Evolutionary conservation across 2,797 vertebrate genomes (phyloP).

Genomic region (Trichosurus vulpecula): DNA sequence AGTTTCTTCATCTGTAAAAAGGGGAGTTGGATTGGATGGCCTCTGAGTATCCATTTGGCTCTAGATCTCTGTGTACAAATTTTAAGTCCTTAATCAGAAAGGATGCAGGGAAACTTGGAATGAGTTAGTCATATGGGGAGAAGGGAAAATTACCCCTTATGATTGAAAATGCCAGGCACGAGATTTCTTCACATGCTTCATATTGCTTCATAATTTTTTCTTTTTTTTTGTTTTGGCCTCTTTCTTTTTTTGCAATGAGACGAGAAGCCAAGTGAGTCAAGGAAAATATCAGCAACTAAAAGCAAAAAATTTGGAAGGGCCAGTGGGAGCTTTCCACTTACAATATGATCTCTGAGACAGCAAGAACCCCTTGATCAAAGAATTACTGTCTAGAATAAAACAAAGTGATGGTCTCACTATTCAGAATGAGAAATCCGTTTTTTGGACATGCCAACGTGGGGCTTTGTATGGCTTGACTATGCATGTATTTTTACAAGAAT

Average conservation of each 20-base stretch:
- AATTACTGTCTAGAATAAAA: background rate
- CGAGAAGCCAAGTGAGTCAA: background rate
- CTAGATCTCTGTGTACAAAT: background rate
- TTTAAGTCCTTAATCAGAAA: slow-evolving; percentile 7
- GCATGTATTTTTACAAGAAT: background rate
- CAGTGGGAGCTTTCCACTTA: background rate
- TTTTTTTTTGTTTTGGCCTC: background rate
- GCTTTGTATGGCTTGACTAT: background rate
- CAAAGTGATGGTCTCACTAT: background rate
- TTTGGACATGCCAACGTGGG: background rate
- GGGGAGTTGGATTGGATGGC: background rate
- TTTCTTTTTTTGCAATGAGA: background rate
- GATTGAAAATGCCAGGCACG: background rate
- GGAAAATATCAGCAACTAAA: background rate
- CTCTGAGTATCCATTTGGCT: background rate
- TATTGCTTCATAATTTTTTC: background rate
- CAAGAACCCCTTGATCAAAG: background rate
- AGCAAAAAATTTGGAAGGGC: background rate
- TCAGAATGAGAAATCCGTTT: background rate
- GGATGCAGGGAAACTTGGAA: background rate
- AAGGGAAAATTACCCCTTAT: background rate
- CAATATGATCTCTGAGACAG: background rate
- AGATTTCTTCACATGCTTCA: background rate
- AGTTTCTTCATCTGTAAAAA: background rate
- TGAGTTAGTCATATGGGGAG: background rate